Percentiles rank a stretch among this genome's conserved stretches.
phyloP scores from a whole-genome alignment of 2,888 invertebrate genomes.

The Cyclophora albipunctata region DNA sequence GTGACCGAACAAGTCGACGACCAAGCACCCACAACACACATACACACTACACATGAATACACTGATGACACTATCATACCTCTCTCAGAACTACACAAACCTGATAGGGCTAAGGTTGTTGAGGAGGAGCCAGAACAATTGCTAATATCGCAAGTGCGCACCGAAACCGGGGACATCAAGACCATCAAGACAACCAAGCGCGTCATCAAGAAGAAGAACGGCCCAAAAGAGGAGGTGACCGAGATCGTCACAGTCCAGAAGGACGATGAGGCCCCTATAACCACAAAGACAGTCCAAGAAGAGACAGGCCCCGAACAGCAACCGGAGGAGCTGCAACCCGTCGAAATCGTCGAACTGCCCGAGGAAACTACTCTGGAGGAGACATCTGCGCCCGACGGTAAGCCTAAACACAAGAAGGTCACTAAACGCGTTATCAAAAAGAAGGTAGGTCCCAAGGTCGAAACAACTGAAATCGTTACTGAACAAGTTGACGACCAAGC shows the following conservation, averaged over 20 bases:
- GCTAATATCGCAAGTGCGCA: neutral
- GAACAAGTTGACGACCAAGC: slow-evolving; percentile 6
- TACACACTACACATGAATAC: neutral
- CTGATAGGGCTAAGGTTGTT: neutral
- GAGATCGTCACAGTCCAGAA: slow-evolving; percentile 1
- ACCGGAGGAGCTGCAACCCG: slow-evolving; percentile 20
- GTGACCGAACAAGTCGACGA: neutral
- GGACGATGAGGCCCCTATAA: neutral
- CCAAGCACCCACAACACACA: neutral
- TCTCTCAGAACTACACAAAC: neutral
- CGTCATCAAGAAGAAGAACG: neutral
- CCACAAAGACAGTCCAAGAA: neutral
- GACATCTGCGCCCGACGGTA: neutral
- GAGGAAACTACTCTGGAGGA: neutral
- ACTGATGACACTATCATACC: slow-evolving; percentile 6
- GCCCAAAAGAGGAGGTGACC: slow-evolving; percentile 2
- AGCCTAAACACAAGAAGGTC: neutral
- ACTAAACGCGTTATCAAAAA: slow-evolving; percentile 6
- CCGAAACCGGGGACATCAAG: neutral
- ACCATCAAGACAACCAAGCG: neutral
- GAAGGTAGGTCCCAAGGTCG: slow-evolving; percentile 25
- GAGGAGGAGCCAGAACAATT: neutral
- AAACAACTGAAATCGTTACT: slow-evolving; percentile 27
- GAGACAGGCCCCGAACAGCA: neutral
- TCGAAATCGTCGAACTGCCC: slow-evolving; percentile 18